These are phyloP conservation scores for Chloromyia formosa DNA, from an alignment of 2,888 invertebrate genomes.

Conservation along the genomic window DNA sequence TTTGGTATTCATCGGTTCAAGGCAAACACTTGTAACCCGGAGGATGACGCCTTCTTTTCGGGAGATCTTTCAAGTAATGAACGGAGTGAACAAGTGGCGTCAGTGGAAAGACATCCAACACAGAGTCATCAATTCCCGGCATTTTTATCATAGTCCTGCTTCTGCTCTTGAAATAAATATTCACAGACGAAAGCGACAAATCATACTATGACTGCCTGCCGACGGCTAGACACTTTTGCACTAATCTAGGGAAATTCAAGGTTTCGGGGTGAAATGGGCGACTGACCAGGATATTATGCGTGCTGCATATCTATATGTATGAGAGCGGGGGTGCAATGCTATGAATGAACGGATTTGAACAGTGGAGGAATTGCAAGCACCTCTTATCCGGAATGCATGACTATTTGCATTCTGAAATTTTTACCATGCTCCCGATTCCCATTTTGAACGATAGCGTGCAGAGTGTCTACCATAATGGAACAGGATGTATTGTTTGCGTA, in stretches of 20 bases:
- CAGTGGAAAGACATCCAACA: too few species aligned
- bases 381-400: background rate
- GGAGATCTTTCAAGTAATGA: too few species aligned
- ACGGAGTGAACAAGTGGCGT: too few species aligned
- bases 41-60: too few species aligned
- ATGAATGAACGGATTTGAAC: background rate
- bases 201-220: background rate
- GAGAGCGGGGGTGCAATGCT: background rate
- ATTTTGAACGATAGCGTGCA: background rate
- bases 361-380: too few species aligned
- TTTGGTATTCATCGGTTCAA: too few species aligned
- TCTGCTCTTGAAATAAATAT: background rate
- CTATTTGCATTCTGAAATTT: background rate
- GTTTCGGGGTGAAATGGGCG: conserved; percentile 1
- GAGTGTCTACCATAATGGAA: background rate
- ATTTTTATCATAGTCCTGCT: background rate
- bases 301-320: background rate
- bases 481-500: background rate
- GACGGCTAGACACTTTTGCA: conserved; percentile 25
- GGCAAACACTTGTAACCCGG: too few species aligned
- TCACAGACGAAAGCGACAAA: background rate
- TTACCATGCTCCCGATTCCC: background rate
- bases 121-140: background rate
- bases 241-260: background rate
- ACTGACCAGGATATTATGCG: conserved; percentile 36